Evolutionary conservation across 2,113 vertebrate genomes (phyloP).

Genomic region (Globicephala melas): DNA sequence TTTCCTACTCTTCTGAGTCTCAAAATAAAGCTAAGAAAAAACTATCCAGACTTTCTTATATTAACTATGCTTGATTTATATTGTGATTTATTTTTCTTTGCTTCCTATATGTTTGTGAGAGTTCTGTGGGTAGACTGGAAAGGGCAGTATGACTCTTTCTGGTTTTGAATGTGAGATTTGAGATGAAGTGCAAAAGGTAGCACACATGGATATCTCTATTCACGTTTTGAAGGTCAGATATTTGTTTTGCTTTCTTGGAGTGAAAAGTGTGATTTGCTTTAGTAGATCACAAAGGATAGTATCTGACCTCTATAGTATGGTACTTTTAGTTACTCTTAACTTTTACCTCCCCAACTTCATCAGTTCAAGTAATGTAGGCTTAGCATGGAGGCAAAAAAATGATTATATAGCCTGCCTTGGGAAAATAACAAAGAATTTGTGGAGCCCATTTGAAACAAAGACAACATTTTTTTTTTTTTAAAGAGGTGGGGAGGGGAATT

Average conservation of each 20-base stretch:
- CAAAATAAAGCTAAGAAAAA: slow-evolving; percentile 31
- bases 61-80: slow-evolving; percentile 1
- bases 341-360: not conserved
- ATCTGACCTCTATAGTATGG: not conserved
- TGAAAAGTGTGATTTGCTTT: slow-evolving; percentile 11
- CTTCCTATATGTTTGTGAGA: not conserved
- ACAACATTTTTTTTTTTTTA: not conserved
- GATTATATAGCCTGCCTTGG: not conserved
- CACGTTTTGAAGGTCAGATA: not conserved
- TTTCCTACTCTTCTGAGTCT: not conserved
- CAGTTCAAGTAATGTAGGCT: not conserved
- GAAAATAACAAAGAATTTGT: not conserved
- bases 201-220: not conserved
- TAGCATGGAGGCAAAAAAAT: not conserved
- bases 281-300: not conserved
- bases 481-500: not conserved
- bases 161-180: slow-evolving; percentile 38
- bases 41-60: not conserved
- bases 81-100: not conserved
- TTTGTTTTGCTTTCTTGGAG: not conserved
- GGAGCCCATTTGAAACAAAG: not conserved
- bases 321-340: slow-evolving; percentile 5
- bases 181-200: slow-evolving; percentile 11
- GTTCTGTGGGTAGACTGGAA: not conserved
- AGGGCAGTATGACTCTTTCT: not conserved